Conservation (phyloP, 2,888 invertebrate species). For the Drosophila macrospina region DNA sequence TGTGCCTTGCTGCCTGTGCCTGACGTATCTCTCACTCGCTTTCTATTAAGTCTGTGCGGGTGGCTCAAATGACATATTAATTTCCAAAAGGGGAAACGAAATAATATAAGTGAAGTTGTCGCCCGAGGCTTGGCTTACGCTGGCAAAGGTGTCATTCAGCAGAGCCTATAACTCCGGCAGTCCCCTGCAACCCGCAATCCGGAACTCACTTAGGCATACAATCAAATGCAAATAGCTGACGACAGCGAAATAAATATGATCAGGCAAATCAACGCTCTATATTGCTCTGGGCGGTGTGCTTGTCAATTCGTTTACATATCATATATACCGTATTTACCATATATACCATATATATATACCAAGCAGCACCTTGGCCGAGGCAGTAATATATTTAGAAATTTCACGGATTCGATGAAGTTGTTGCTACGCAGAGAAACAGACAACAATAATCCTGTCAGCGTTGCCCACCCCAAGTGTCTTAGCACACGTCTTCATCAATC, state of each 20-base stretch:
- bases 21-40: conserved; percentile 19
- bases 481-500: conserved; percentile 65
- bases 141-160: conserved; percentile 43
- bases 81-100: conserved; percentile 80
- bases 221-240: conserved; percentile 70
- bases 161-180: too few relatives aligned
- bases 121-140: conserved; percentile 52
- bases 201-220: conserved; percentile 49
- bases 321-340: conserved; percentile 36
- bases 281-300: conserved; percentile 18
- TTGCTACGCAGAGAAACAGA: conserved; percentile 28
- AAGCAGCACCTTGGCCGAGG: conserved; percentile 15
- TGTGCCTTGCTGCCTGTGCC: too few relatives aligned
- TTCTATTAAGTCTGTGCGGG: conserved; percentile 33
- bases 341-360: conserved; percentile 36
- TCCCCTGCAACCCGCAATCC: conserved; percentile 5
- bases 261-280: conserved; percentile 71
- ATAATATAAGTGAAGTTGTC: conserved; percentile 78
- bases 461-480: conserved; percentile 7
- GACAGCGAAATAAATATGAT: conserved; percentile 74
- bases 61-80: conserved; percentile 81
- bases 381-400: conserved; percentile 51
- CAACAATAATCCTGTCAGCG: conserved; percentile 65
- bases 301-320: conserved; percentile 43
- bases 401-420: conserved; percentile 55